Percentiles rank a stretch among this genome's conserved stretches.
Conservation (phyloP, 2,888 invertebrate species). For the Machimus atricapillus region DNA sequence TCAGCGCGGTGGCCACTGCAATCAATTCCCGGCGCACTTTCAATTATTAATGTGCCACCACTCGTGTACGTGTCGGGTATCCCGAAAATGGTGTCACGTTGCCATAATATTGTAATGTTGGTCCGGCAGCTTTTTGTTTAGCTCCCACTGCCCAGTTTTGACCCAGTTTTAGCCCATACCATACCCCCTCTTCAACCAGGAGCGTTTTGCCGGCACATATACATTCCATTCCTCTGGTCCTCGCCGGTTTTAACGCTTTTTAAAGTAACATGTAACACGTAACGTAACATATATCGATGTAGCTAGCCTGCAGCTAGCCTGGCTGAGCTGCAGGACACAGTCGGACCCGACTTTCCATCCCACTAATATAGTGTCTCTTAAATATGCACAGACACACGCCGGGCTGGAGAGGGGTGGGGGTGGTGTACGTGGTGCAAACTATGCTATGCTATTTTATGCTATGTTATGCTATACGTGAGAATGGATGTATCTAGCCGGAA, state of each 20-base stretch:
- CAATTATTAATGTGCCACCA: constrained; percentile 24
- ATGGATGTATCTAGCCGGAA: neutral
- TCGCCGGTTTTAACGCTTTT: constrained; percentile 6
- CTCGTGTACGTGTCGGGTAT: neutral
- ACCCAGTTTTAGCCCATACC: neutral
- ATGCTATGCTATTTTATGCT: neutral
- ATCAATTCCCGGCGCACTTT: constrained; percentile 14
- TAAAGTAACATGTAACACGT: neutral
- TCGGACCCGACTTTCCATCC: neutral
- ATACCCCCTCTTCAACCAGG: no score
- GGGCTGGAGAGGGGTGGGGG: neutral
- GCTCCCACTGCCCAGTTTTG: neutral
- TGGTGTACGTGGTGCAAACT: neutral
- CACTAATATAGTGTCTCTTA: neutral
- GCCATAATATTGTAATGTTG: constrained; percentile 18
- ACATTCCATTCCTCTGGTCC: neutral
- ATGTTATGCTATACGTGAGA: neutral
- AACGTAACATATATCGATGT: neutral
- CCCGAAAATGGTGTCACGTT: neutral
- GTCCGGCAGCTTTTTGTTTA: constrained; percentile 15
- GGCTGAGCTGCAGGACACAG: neutral
- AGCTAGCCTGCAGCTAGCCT: neutral
- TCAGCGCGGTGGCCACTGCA: neutral
- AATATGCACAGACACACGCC: neutral
- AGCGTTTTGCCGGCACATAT: neutral